These are phyloP conservation scores for Acomys russatus DNA, from an alignment of 2,797 vertebrate genomes.

Conservation along the genomic window DNA sequence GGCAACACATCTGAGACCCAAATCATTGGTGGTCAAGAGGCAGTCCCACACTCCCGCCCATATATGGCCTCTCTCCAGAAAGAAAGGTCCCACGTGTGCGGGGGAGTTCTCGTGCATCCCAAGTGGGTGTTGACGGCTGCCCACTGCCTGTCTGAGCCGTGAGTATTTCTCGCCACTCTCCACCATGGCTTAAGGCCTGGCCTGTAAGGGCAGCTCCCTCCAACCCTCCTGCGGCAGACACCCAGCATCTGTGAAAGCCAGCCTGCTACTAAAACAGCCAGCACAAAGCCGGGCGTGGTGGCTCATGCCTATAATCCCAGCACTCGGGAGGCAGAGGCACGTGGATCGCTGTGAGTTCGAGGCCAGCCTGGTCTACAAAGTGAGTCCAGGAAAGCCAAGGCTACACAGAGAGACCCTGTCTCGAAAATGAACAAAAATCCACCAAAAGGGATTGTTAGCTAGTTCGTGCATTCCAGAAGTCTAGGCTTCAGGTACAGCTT, in stretches of 20 bases:
- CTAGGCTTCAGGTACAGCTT: background rate
- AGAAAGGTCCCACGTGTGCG: accelerated
- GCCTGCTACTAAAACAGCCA: background rate
- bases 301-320: background rate
- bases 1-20: background rate
- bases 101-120: conserved; percentile 64
- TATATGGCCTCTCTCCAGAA: conserved; percentile 71
- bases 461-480: background rate
- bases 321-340: background rate
- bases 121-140: conserved; percentile 80
- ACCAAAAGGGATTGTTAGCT: background rate
- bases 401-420: background rate
- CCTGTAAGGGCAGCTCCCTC: background rate
- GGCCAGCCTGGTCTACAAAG: no score
- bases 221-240: background rate
- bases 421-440: background rate
- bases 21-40: conserved; percentile 28
- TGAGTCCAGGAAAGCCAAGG: background rate
- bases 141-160: conserved; percentile 64
- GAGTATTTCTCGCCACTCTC: background rate
- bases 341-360: no score
- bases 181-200: background rate
- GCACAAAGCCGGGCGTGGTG: background rate
- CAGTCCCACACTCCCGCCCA: conserved; percentile 65
- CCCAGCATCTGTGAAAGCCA: background rate